Conservation (phyloP, 2,113 vertebrate genomes). For the Struthidea cinerea region DNA sequence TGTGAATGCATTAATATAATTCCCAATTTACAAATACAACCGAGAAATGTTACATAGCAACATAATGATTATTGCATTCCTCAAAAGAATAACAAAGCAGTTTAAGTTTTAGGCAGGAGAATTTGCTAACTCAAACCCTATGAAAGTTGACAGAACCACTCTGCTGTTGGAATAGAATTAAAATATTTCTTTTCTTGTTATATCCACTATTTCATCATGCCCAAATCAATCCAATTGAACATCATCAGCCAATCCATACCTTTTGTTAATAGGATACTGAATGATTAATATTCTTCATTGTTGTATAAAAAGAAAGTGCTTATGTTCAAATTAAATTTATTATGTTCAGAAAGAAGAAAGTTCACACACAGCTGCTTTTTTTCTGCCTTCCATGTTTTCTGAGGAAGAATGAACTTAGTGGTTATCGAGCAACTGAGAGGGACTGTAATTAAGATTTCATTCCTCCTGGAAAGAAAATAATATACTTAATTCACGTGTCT, state of each 20-base stretch:
- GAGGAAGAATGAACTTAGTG: not conserved
- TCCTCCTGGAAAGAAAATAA: not conserved
- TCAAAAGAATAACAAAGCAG: not conserved
- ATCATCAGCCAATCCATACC: not conserved
- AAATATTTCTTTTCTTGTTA: not conserved
- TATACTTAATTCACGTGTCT: not conserved
- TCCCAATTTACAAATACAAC: not conserved
- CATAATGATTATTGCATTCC: not conserved
- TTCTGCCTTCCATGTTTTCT: not conserved
- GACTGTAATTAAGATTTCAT: not conserved
- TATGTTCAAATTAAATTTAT: not conserved
- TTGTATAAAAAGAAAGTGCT: not conserved
- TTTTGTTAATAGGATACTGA: not conserved
- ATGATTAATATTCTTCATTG: not conserved
- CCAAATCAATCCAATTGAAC: not conserved
- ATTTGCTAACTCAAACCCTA: not conserved
- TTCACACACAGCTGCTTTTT: accelerated
- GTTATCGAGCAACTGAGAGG: not conserved
- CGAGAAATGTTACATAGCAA: not conserved
- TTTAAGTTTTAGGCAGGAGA: not conserved
- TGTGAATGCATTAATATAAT: not conserved
- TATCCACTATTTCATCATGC: not conserved
- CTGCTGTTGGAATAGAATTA: not conserved
- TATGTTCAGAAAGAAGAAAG: not conserved
- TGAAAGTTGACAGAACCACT: accelerated